Conservation (phyloP, 2,888 invertebrate species). For the Coenonympha arcania region DNA sequence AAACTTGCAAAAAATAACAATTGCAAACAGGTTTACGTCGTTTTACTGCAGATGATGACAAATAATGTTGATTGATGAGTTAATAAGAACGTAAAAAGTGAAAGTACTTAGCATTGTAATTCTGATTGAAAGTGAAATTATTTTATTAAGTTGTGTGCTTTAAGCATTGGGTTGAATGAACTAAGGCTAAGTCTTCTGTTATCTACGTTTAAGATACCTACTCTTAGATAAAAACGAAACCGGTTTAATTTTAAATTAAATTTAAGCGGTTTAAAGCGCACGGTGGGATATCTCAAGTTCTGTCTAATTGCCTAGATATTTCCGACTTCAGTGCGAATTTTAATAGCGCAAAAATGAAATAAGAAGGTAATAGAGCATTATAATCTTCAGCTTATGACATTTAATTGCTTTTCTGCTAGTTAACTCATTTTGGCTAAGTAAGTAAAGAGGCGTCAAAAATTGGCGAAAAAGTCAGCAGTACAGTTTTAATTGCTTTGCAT, state of each 20-base stretch:
- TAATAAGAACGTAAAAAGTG: conserved; percentile 14
- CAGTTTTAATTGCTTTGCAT: background rate
- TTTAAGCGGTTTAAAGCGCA: too few relatives aligned
- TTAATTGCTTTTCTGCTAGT: too few relatives aligned
- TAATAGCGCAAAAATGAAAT: background rate
- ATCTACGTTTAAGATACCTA: too few relatives aligned
- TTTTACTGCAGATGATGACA: conserved; percentile 3
- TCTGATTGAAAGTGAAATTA: conserved; percentile 14
- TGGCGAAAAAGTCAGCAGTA: too few relatives aligned
- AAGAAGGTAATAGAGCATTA: background rate
- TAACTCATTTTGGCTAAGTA: too few relatives aligned
- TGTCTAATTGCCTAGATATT: background rate
- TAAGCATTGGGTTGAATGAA: background rate
- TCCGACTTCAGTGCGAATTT: background rate
- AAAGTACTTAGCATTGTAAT: conserved; percentile 9
- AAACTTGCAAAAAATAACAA: background rate
- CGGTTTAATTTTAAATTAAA: too few relatives aligned
- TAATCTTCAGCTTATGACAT: too few relatives aligned
- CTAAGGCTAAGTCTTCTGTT: background rate
- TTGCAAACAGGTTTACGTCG: background rate
- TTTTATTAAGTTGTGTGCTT: background rate
- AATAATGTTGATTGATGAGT: conserved; percentile 12
- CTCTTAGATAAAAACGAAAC: too few relatives aligned
- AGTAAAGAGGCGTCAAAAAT: too few relatives aligned
- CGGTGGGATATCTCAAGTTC: background rate